phyloP scores from a whole-genome alignment of 2,113 vertebrate genomes.

The Rafetus swinhoei region DNA sequence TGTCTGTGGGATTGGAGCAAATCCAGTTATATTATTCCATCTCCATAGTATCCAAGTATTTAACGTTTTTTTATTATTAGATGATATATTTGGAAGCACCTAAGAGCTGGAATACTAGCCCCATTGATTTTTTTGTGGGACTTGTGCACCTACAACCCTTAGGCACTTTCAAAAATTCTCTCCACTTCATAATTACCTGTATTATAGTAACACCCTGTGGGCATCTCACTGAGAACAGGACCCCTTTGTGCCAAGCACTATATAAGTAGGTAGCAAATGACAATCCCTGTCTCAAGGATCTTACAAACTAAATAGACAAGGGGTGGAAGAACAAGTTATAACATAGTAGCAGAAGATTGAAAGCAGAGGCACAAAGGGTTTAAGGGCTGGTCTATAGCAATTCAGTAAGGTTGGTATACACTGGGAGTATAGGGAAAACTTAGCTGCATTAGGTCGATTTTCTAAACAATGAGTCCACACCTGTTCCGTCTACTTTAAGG shows the following conservation, averaged over 20 bases:
- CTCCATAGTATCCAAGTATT: not conserved
- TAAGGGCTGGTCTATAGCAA: not conserved
- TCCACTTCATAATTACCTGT: not conserved
- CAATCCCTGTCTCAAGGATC: fast-evolving
- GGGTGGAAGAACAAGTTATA: not conserved
- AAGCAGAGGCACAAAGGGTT: not conserved
- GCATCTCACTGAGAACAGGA: not conserved
- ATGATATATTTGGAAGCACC: not conserved
- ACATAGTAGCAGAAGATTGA: not conserved
- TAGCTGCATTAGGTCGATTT: too few relatives aligned
- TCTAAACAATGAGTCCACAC: too few relatives aligned
- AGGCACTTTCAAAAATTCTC: not conserved
- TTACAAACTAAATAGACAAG: not conserved
- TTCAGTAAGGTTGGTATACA: too few relatives aligned
- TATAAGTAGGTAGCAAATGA: not conserved
- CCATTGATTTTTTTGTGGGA: not conserved
- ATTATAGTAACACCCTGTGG: not conserved
- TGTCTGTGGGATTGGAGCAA: too few relatives aligned
- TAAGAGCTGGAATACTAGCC: not conserved
- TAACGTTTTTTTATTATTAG: not conserved
- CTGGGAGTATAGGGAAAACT: too few relatives aligned
- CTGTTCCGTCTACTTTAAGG: too few relatives aligned
- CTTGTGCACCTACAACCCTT: not conserved
- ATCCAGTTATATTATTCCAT: not conserved
- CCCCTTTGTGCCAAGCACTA: not conserved